phyloP scores from a whole-genome alignment of 2,797 vertebrate genomes.

The Phoebastria nigripes region DNA sequence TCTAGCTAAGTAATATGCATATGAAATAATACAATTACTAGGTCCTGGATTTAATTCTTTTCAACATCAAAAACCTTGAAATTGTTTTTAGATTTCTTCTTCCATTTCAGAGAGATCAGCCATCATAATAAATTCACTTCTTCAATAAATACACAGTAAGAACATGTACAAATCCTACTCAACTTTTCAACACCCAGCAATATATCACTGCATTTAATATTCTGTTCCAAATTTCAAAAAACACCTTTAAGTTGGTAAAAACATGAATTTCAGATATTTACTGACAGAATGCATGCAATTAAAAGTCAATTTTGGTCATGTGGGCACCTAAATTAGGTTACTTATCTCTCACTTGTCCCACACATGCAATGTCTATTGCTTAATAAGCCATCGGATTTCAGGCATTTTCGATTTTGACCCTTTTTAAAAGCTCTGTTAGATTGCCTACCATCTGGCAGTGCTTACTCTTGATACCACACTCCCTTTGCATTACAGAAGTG shows the following conservation, averaged over 20 bases:
- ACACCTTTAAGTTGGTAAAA: neutral
- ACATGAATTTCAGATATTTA: neutral
- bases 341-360: slow-evolving; percentile 53
- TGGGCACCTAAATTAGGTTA: slow-evolving; percentile 16
- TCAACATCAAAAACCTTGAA: neutral
- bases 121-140: neutral
- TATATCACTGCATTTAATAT: neutral
- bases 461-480: slow-evolving; percentile 26
- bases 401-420: slow-evolving; percentile 23
- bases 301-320: slow-evolving; percentile 5
- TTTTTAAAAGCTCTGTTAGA: slow-evolving; percentile 25
- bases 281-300: slow-evolving; percentile 4
- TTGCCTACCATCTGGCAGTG: slow-evolving; percentile 38
- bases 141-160: neutral
- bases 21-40: neutral
- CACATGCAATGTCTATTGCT: neutral
- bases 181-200: neutral
- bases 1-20: neutral
- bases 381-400: neutral
- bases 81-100: neutral
- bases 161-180: neutral
- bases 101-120: neutral
- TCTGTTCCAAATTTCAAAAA: neutral
- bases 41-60: neutral
- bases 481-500: neutral